phyloP scores from a whole-genome alignment of 1,140 invertebrate genomes.

The Stenopsyche tienmushanensis region DNA sequence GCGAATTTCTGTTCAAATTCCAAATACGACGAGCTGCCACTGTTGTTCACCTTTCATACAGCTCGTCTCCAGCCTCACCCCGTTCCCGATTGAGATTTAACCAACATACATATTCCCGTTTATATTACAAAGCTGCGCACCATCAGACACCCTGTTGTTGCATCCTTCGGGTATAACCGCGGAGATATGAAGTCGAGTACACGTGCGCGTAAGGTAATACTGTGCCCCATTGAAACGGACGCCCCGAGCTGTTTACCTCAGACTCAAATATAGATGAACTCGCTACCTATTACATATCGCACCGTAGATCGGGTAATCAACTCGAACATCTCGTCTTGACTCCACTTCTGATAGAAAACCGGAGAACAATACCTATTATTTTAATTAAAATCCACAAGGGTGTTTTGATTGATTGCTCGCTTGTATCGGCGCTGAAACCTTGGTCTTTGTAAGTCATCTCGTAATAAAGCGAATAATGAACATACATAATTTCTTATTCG shows the following conservation, averaged over 20 bases:
- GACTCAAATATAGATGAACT: constrained; percentile 37
- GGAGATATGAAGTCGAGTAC: not conserved
- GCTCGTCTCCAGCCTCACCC: not conserved
- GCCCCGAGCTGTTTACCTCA: constrained; percentile 34
- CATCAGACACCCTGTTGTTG: not conserved
- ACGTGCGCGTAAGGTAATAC: not conserved
- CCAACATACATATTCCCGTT: not conserved
- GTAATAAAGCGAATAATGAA: too few species aligned
- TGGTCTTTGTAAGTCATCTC: too few species aligned
- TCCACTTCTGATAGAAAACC: not conserved
- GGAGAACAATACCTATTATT: too few species aligned
- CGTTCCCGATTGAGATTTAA: constrained; percentile 1
- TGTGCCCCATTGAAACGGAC: not conserved
- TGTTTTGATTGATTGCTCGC: not conserved
- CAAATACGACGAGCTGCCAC: too few species aligned
- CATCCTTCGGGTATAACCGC: not conserved
- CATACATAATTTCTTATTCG: too few species aligned
- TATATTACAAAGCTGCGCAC: constrained; percentile 13
- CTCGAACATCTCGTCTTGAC: constrained; percentile 11
- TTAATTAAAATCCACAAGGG: not conserved
- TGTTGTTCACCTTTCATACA: constrained; percentile 11
- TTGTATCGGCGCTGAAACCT: not conserved
- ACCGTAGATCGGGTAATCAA: constrained; percentile 19
- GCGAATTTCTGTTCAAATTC: too few species aligned
- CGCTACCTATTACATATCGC: constrained; percentile 13